Conservation (phyloP, 2,888 invertebrate species). For the Blomia tropicalis region DNA sequence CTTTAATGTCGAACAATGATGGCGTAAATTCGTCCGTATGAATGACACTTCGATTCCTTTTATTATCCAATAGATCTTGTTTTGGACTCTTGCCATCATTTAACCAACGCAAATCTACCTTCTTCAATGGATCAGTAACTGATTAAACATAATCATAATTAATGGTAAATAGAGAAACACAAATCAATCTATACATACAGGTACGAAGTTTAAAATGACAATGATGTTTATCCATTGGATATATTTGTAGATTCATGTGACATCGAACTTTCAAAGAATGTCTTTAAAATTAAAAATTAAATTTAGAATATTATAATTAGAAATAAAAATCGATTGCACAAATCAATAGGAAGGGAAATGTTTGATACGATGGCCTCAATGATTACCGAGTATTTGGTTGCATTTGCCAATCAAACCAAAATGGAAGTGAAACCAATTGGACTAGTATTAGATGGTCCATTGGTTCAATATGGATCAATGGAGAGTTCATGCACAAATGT, state of each 20-base stretch:
- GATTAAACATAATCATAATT: background rate
- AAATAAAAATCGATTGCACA: background rate
- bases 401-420: background rate
- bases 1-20: constrained; percentile 10
- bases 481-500: background rate
- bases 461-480: background rate
- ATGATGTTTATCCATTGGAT: constrained; percentile 28
- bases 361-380: background rate
- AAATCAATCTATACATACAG: constrained; percentile 23
- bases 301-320: background rate
- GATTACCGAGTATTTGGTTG: background rate
- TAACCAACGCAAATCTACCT: constrained; percentile 11
- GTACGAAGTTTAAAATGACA: constrained; percentile 26
- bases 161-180: background rate
- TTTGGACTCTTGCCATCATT: constrained; percentile 9
- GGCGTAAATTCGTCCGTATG: constrained; percentile 11
- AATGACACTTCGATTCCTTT: constrained; percentile 14
- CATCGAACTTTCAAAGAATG: constrained; percentile 26
- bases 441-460: background rate
- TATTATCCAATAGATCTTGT: constrained; percentile 3
- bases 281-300: constrained; percentile 14
- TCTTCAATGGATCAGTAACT: constrained; percentile 12
- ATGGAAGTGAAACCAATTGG: background rate
- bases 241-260: constrained; percentile 26
- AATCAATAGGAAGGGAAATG: background rate